These are phyloP conservation scores for Ctenomys sociabilis DNA, from an alignment of 2,113 vertebrate genomes.

Conservation along the genomic window DNA sequence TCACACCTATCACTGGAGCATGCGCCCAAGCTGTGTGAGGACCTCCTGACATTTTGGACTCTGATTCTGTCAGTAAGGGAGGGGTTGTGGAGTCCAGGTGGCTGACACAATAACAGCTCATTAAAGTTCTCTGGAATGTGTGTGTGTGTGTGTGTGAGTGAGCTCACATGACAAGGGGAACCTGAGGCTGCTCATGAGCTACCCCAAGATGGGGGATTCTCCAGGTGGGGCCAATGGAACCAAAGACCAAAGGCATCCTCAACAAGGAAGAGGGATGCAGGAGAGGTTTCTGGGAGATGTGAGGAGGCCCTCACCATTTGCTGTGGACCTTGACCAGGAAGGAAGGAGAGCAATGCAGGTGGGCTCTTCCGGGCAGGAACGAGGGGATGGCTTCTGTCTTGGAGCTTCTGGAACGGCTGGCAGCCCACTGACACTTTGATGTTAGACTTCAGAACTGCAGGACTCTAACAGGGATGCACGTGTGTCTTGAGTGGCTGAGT, in stretches of 20 bases:
- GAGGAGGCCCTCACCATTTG: no score
- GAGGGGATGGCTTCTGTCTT: rapidly evolving
- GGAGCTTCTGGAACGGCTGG: background rate
- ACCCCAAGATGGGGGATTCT: background rate
- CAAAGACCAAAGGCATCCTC: background rate
- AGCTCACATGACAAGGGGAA: background rate
- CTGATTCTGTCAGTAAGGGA: background rate
- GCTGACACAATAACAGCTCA: background rate
- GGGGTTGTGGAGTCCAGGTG: rapidly evolving
- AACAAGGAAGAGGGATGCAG: background rate
- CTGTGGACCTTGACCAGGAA: background rate
- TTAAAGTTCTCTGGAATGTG: background rate
- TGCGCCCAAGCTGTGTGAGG: background rate
- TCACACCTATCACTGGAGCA: no score
- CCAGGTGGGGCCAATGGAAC: background rate
- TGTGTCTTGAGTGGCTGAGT: background rate
- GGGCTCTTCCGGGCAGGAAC: background rate
- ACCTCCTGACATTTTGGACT: background rate
- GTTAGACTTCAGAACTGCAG: background rate
- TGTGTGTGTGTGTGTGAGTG: no score
- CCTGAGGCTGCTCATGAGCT: background rate
- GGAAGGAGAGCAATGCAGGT: rapidly evolving
- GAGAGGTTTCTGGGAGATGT: background rate
- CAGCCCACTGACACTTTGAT: background rate
- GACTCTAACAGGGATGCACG: background rate